A percentile compares a stretch with the other conserved stretches of the same genome.
phyloP scores from a whole-genome alignment of 2,797 vertebrate genomes.

The Microctenopoma steveboyesi region DNA sequence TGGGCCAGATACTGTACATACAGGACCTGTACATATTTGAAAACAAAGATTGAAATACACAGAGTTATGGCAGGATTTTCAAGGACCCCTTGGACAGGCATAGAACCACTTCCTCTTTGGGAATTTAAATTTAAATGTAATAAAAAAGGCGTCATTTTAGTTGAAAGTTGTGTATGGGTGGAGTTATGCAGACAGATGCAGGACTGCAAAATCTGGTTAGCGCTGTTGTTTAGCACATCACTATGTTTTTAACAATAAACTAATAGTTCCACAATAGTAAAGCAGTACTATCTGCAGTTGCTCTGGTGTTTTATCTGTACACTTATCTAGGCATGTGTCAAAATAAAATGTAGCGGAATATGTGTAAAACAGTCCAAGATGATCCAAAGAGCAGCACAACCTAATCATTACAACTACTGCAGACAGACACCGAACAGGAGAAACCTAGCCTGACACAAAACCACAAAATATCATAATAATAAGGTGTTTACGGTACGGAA shows the following conservation, averaged over 20 bases:
- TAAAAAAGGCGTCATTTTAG: not conserved
- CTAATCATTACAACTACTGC: not conserved
- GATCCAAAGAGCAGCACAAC: not conserved
- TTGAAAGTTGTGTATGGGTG: conserved; percentile 4
- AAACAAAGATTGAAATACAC: not conserved
- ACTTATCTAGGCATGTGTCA: no score
- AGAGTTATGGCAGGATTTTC: not conserved
- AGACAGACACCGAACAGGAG: not conserved
- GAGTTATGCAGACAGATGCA: conserved; percentile 5
- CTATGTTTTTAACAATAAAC: not conserved
- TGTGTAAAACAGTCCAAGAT: not conserved
- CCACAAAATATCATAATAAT: not conserved
- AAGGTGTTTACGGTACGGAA: conserved; percentile 2
- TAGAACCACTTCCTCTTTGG: not conserved
- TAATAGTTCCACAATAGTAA: not conserved
- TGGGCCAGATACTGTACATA: not conserved
- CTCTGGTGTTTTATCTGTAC: not conserved
- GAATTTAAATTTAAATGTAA: no score
- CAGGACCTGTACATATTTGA: not conserved
- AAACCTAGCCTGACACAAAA: not conserved
- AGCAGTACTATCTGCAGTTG: no score
- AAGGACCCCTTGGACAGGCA: not conserved
- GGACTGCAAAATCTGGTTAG: not conserved
- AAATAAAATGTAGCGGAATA: not conserved
- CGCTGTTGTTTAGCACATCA: not conserved